Base-by-base conservation (phyloP, 2,113 vertebrate genomes). In the Perca fluviatilis region DNA sequence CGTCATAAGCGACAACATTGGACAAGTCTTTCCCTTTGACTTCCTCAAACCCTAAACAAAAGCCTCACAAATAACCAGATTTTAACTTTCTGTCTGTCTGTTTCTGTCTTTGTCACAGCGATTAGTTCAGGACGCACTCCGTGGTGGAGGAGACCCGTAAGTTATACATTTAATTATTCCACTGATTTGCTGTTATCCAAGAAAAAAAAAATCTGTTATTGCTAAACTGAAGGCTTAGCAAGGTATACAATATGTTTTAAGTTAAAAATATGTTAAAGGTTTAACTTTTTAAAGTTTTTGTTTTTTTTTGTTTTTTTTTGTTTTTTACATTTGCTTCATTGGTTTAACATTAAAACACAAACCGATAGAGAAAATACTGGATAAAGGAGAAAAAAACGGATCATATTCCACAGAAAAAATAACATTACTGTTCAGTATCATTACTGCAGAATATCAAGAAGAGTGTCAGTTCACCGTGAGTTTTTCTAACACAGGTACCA, bases 141-240 rank as follows among this genome's bases (percentile, higher is more conserved):
- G 98, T 25, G 83, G 96, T 91, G 96, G 96, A 90, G 98, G 98
- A 95, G 98, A 99, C 89, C 97, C 97, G 98, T 99, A 96, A 99
- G 98, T 99, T 6, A 62, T 43, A 19, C 49, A 68, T 66, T 0
- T 27, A 43, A 33, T 25, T 14, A 63, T 23, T 54, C 3, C 15
- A 23, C 18, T 25, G 5, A 43, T 61, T 15, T 11, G 3, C 56
- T 51, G 4, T 53, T 23, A 23, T 14, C 2, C 33, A 27, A 21
- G n/a, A 40, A 19, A 47, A 0, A 21, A 57, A 0, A 14, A 27
- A 8, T 58, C 2, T 25, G 5, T 56, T 11, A 11, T 0, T 40
- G 53, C 10, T 73, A 6, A 19, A 57, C 12, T 47, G 15, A 30
- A 30, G 12, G 18, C 12, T 30, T 25, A 43, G 2, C 21, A 40